Evolutionary conservation across 30 jellyfish, hydroid and myxozoan genomes (phyloP).

Genomic region (Hydractinia echinata): DNA sequence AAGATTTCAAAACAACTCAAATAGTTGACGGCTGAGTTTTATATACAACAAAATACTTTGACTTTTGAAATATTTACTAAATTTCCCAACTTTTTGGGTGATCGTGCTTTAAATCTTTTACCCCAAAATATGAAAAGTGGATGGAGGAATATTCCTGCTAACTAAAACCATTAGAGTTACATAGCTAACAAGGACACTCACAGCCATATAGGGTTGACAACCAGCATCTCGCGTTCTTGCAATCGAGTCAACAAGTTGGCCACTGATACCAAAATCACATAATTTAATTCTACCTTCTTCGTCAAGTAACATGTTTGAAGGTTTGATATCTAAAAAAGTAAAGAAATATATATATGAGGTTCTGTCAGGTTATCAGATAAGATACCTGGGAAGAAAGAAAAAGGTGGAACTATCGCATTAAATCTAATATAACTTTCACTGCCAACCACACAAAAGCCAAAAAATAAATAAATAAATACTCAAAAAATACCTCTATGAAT

Average conservation of each 20-base stretch:
- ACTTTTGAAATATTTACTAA: too few species aligned
- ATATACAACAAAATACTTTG: too few species aligned
- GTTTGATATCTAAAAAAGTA: conserved; percentile 39
- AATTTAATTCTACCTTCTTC: conserved; percentile 27
- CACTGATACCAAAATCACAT: conserved; percentile 52
- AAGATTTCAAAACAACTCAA: too few species aligned
- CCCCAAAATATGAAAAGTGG: too few species aligned
- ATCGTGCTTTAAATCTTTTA: too few species aligned
- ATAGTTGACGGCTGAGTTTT: too few species aligned
- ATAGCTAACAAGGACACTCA: conserved; percentile 1
- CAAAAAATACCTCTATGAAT: conserved; percentile 74
- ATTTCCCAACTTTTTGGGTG: too few species aligned
- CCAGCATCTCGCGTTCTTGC: conserved; percentile 57
- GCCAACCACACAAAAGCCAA: too few species aligned
- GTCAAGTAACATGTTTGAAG: conserved; percentile 38
- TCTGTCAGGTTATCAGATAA: too few species aligned
- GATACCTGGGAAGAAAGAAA: not conserved
- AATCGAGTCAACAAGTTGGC: conserved; percentile 44
- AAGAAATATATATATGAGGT: too few species aligned
- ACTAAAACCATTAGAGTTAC: not conserved
- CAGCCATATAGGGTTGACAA: conserved; percentile 50
- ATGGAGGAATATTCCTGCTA: not conserved
- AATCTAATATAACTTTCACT: too few species aligned
- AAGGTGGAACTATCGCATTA: not conserved
- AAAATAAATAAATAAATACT: too few species aligned